Evolutionary conservation across 2,113 vertebrate species (phyloP).

Genomic region (Sphaerodactylus townsendi): DNA sequence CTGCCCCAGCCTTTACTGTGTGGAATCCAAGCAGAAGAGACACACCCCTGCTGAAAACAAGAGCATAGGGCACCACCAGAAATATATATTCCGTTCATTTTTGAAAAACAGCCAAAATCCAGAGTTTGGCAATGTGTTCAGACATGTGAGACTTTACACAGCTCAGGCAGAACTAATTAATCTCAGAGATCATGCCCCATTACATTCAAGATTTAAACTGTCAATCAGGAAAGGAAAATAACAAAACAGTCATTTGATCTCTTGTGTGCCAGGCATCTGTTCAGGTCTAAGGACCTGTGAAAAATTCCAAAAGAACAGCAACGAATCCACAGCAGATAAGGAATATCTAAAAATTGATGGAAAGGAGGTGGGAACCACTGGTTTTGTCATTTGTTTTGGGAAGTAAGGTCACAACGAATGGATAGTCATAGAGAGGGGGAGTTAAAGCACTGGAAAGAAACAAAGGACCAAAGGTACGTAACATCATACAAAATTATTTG

Average conservation of each 20-base stretch:
- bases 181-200: conserved; percentile 34
- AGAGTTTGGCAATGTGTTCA: conserved; percentile 11
- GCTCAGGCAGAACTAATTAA: conserved; percentile 29
- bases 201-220: conserved; percentile 25
- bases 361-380: neutral
- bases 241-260: conserved; percentile 24
- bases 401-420: neutral
- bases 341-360: neutral
- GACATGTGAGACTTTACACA: conserved; percentile 19
- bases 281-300: conserved; percentile 13
- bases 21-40: neutral
- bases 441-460: too few species aligned
- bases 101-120: conserved; percentile 35
- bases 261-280: conserved; percentile 18
- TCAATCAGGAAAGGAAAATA: conserved; percentile 19
- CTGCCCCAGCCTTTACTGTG: neutral
- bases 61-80: neutral
- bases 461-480: too few species aligned
- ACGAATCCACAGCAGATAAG: conserved; percentile 2
- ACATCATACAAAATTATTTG: too few species aligned
- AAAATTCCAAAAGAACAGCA: conserved; percentile 17
- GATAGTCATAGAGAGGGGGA: too few species aligned
- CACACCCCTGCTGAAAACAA: neutral
- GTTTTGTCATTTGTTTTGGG: neutral
- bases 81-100: neutral